Evolutionary conservation across 92 coral and sea anemone genomes (phyloP), one percentile per base, ranked within the genome.

Genomic region (Anthopleura xanthogrammica): DNA sequence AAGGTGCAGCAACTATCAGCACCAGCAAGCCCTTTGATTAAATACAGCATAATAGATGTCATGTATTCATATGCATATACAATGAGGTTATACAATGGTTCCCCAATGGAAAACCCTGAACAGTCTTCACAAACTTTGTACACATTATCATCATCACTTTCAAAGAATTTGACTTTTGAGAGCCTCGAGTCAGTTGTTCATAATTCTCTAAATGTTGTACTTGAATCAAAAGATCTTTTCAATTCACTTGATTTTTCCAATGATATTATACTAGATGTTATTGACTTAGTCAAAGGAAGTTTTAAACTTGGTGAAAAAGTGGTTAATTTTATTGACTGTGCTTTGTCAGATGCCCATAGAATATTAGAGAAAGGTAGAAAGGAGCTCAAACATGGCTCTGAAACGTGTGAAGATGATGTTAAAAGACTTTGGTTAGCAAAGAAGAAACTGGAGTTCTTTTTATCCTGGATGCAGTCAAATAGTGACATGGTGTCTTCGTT

Each of bases 31-130:
- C 83, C 82, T 54, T 74, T 86, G 39, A 79, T 90, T 13, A 89
- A 84, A 80, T 96, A 90, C 88, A 92, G 89, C 48, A 79, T 88
- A 11, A 84, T 94, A 46, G 92, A 92, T 90, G 90, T 92, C 4
- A 86, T 96, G 1, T 96, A 92, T 86, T 86, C 98, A 2, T 96
- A 96, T 90, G 97, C 91, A 0, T 94, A 94, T 70, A 73, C 90
- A 17, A 88, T 94, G 89, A 88, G 96, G 66, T 87, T 94, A 10
- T 94, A 92, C 80, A 95, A 95, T 94, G 98, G 98, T 14, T 89
- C 87, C 40, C 95, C 93, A 19, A 90, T 87, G 68, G 93, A 93
- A 58, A 85, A 89, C 58, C 80, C 82, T 50, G 85, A 83, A 41
- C 92, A 93, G 68, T 88, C 91, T 55, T 79, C 92, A 29, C 90